Base-by-base conservation (phyloP, 2,888 invertebrate species). In the Carcina quercana region DNA sequence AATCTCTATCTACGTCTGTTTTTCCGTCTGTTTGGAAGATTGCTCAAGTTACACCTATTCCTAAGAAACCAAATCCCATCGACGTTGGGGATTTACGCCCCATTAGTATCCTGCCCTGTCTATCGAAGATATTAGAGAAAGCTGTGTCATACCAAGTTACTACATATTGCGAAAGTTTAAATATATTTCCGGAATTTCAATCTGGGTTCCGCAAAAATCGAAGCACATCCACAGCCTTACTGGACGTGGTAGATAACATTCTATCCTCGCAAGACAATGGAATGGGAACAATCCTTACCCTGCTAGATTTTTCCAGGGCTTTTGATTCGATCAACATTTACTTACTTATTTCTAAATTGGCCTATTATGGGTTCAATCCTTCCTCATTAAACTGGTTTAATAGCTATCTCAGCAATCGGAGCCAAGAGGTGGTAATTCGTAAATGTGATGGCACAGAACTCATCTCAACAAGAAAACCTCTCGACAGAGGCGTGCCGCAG, bases 291-390 rank as follows among this genome's bases (percentile, higher is more conserved):
- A 13, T 54, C 0, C 21, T 53, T 3, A 34, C 45, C 0, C 26
- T 54, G 1, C 39, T 57, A 4, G 56, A 59, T 30, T 57, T 47
- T 22, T 49, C 52, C 0, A 47, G 55, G 10, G 59, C 54, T 5
- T 59, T 59, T 25, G 56, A 59, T 24, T 35, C 35, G n/a, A 44
- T 57, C 1, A 32, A 48, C 33, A 49, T 39, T 22, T 21, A 27
- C 2, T 17, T 48, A 3, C 34, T 53, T 0, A 12, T 53, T 0
- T 14, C 35, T 1, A 53, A 47, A 22, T 13, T 53, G 3, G 11
- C 10, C 1, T 28, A 27, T 7, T 34, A 45, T n/a, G 38, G 46
- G 1, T 35, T 36, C 12, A 12, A 22, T 6, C 5, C 1, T 1
- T 1, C n/a, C 1, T 5, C 35, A 3, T 13, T 26, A 1, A 15